Evolutionary conservation across 2,797 vertebrate genomes (phyloP).

Genomic region (Enteromius anoplus): DNA sequence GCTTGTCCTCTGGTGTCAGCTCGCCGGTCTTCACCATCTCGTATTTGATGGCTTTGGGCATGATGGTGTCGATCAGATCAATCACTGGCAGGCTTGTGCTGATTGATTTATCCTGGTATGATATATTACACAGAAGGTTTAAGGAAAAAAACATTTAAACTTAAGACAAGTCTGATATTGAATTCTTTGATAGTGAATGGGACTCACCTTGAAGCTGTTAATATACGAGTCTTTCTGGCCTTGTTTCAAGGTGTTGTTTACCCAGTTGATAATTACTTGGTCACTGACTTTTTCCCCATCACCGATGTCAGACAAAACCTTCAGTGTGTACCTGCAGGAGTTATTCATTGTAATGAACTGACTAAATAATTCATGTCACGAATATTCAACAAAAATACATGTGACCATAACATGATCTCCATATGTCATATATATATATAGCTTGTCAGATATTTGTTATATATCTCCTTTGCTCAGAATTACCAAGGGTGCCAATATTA

Average conservation of each 20-base stretch:
- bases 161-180: not conserved
- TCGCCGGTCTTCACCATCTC: constrained; percentile 88
- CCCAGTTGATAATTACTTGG: constrained; percentile 92
- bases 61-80: constrained; percentile 92
- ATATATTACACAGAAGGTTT: constrained; percentile 8
- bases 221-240: constrained; percentile 86
- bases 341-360: not conserved
- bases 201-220: constrained; percentile 90
- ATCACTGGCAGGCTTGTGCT: constrained; percentile 94
- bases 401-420: not conserved
- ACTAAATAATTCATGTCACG: not conserved
- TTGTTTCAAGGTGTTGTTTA: constrained; percentile 86
- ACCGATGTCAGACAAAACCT: constrained; percentile 90
- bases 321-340: constrained; percentile 86
- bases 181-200: not conserved
- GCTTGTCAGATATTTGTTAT: no score
- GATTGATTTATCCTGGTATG: constrained; percentile 87
- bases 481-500: no score
- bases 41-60: constrained; percentile 84
- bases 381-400: not conserved
- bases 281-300: constrained; percentile 92
- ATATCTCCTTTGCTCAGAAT: no score
- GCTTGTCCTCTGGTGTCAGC: constrained; percentile 76
- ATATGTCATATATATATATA: not conserved
- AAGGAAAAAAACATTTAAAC: not conserved